These are phyloP conservation scores for Bombus superbus DNA, from an alignment of 1,140 invertebrate genomes.

Conservation along the genomic window DNA sequence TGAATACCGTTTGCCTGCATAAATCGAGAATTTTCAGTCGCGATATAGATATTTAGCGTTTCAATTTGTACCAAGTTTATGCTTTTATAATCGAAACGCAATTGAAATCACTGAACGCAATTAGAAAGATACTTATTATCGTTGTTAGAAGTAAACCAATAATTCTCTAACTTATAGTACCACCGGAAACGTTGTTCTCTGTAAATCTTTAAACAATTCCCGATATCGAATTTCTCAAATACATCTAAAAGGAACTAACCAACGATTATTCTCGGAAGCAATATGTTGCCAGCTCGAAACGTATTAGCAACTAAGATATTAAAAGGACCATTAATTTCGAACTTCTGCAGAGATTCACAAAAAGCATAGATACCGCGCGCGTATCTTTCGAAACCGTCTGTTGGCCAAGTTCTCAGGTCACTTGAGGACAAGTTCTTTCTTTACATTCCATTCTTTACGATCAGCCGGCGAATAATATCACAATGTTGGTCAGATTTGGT, in stretches of 20 bases:
- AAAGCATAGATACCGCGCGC: not conserved
- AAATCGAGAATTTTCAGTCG: not conserved
- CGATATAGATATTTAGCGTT: not conserved
- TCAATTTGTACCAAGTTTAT: not conserved
- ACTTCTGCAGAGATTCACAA: not conserved
- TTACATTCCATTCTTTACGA: slow-evolving; percentile 56
- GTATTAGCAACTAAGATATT: not conserved
- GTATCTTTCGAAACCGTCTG: not conserved
- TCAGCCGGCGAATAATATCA: slow-evolving; percentile 50
- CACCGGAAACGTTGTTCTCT: too few species aligned
- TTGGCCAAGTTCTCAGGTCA: slow-evolving; percentile 33
- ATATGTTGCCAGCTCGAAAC: not conserved
- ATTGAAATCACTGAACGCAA: not conserved
- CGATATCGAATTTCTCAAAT: not conserved
- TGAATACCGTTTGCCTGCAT: not conserved
- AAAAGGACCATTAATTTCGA: not conserved
- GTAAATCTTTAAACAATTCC: not conserved
- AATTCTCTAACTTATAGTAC: too few species aligned
- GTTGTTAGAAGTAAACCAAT: not conserved
- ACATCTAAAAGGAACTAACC: not conserved
- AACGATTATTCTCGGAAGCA: not conserved
- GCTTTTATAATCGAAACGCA: not conserved
- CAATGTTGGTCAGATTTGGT: slow-evolving; percentile 51
- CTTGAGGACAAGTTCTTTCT: slow-evolving; percentile 45
- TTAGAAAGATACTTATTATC: not conserved